phyloP scores from a whole-genome alignment of 1,140 invertebrate genomes.

The Pogonomyrmex californicus region DNA sequence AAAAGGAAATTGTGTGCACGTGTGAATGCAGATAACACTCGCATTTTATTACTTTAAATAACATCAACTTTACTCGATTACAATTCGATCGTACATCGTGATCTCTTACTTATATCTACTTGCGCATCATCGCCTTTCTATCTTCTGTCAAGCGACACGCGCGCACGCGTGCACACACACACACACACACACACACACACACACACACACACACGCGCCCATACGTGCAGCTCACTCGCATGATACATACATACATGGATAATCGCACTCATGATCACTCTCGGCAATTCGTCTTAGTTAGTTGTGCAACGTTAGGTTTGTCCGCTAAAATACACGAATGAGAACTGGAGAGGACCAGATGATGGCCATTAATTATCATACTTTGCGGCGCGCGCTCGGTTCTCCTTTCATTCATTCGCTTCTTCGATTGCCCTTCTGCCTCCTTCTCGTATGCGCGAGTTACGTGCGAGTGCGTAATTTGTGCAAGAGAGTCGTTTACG shows the following conservation, averaged over 20 bases:
- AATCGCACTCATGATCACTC: constrained; percentile 43
- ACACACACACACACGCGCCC: background rate
- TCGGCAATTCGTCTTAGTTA: constrained; percentile 76
- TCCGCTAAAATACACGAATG: constrained; percentile 74
- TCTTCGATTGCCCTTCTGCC: background rate
- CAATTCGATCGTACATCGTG: constrained; percentile 82
- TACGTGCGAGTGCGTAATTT: constrained; percentile 59
- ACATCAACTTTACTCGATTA: constrained; percentile 86
- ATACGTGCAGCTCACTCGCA: background rate
- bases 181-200: background rate
- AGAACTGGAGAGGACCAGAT: constrained; percentile 67
- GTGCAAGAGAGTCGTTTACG: constrained; percentile 59
- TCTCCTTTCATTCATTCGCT: constrained; percentile 37
- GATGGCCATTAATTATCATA: constrained; percentile 62
- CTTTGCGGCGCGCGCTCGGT: constrained; percentile 51
- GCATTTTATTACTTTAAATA: constrained; percentile 85
- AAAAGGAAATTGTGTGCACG: background rate
- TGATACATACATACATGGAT: constrained; percentile 1
- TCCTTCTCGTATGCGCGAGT: constrained; percentile 29
- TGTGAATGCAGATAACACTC: constrained; percentile 68
- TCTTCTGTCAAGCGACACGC: constrained; percentile 15
- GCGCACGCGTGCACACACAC: background rate
- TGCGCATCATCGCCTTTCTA: constrained; percentile 65
- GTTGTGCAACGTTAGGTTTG: constrained; percentile 82
- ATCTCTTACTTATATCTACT: constrained; percentile 69